Evolutionary conservation across 2,113 vertebrate species (phyloP).

Genomic region (Hemibagrus wyckioides): DNA sequence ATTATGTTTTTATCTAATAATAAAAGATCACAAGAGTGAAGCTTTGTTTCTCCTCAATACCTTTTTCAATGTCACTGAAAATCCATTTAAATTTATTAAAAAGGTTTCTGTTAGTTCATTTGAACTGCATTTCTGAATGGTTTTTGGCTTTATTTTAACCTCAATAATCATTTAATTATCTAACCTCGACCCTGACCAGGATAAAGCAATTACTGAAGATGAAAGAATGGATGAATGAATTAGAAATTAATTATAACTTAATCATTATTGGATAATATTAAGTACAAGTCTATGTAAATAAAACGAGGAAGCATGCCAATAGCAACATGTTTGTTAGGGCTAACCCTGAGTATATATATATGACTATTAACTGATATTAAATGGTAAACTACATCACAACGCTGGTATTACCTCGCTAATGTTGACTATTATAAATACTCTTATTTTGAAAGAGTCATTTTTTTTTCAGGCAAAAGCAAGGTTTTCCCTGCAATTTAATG

Average conservation of each 20-base stretch:
- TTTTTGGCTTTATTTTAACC: background rate
- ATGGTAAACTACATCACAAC: background rate
- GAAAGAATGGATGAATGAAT: background rate
- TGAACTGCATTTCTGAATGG: background rate
- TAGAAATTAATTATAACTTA: background rate
- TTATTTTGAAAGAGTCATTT: background rate
- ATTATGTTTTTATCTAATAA: background rate
- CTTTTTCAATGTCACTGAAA: background rate
- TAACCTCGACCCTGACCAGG: background rate
- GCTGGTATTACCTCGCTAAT: background rate
- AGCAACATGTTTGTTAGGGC: background rate
- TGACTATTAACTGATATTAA: background rate
- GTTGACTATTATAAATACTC: background rate
- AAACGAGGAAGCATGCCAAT: background rate
- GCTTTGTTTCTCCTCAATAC: background rate
- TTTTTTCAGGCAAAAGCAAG: background rate
- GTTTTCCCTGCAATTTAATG: slow-evolving; percentile 9
- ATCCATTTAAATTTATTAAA: background rate
- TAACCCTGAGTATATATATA: background rate
- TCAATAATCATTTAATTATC: background rate
- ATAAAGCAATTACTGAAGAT: background rate
- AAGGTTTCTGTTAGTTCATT: background rate
- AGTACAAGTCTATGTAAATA: background rate
- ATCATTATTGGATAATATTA: background rate
- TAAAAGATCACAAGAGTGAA: background rate